Percentiles rank a stretch among this genome's conserved stretches.
phyloP scores from a whole-genome alignment of 2,888 invertebrate genomes.

The Brenthis ino region DNA sequence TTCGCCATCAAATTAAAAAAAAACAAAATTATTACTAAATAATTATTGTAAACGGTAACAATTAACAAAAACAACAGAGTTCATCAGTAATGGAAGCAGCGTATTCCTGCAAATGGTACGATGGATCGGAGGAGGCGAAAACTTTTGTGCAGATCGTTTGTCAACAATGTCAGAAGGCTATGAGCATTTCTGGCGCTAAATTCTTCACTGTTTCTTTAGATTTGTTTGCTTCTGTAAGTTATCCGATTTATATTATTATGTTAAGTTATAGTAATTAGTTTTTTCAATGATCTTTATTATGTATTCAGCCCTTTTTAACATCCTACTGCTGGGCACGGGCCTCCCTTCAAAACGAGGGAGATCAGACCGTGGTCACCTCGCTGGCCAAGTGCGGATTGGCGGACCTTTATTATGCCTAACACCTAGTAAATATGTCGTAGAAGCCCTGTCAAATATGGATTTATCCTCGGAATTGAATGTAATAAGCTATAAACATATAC shows the following conservation, averaged over 20 bases:
- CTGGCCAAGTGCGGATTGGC: too few species aligned
- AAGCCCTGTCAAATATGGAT: background rate
- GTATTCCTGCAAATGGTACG: constrained; percentile 95
- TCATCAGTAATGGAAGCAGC: constrained; percentile 96
- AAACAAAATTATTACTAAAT: too few species aligned
- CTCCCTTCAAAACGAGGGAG: too few species aligned
- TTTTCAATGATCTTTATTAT: too few species aligned
- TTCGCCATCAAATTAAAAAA: too few species aligned
- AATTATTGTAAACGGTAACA: constrained; percentile 2
- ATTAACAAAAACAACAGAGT: constrained; percentile 78
- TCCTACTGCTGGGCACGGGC: too few species aligned
- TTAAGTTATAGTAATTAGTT: too few species aligned
- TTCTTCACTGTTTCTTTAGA: constrained; percentile 94
- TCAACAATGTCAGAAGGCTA: constrained; percentile 94
- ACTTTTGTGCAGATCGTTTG: constrained; percentile 95
- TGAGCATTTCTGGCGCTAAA: constrained; percentile 94
- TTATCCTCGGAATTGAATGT: too few species aligned
- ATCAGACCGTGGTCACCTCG: too few species aligned
- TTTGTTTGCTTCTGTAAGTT: constrained; percentile 92
- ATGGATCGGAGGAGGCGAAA: constrained; percentile 94
- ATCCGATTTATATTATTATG: background rate
- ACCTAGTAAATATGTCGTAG: background rate
- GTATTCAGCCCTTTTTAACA: too few species aligned
- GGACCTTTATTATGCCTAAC: background rate
- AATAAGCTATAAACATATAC: too few species aligned